A percentile compares a stretch with the other conserved stretches of the same genome.
Conservation (phyloP, 1,140 invertebrate species). For the Drosophila nannoptera region DNA sequence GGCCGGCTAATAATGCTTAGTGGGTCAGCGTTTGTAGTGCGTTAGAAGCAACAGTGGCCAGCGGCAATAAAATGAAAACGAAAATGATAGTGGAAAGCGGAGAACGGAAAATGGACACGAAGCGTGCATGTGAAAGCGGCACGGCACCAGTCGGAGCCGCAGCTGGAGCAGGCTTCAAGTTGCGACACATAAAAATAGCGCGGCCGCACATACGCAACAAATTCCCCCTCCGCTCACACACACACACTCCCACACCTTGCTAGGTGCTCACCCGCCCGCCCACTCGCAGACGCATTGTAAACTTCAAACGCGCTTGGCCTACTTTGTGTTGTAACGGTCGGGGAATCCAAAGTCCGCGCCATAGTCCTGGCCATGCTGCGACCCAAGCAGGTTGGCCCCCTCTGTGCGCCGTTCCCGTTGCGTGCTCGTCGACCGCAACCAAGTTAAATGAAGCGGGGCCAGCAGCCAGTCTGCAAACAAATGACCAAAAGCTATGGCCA, state of each 20-base stretch:
- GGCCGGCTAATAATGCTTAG: slow-evolving; percentile 73
- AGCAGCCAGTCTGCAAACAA: slow-evolving; percentile 34
- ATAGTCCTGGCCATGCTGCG: slow-evolving; percentile 25
- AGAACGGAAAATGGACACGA: background rate
- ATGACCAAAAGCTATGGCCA: slow-evolving; percentile 42
- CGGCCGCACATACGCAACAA: slow-evolving; percentile 13
- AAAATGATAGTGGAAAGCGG: slow-evolving; percentile 12
- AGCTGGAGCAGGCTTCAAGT: slow-evolving; percentile 49
- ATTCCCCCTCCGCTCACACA: slow-evolving; percentile 2
- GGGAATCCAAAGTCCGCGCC: slow-evolving; percentile 55
- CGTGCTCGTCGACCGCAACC: slow-evolving; percentile 51
- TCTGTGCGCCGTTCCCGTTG: slow-evolving; percentile 1
- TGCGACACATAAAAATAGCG: slow-evolving; percentile 66
- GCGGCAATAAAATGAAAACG: slow-evolving; percentile 40
- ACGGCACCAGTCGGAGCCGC: slow-evolving; percentile 35
- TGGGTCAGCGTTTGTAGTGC: slow-evolving; percentile 73
- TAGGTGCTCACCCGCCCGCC: background rate
- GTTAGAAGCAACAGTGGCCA: slow-evolving; percentile 73
- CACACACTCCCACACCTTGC: background rate
- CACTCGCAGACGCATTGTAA: slow-evolving; percentile 50
- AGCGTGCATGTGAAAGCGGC: slow-evolving; percentile 13
- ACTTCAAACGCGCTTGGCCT: slow-evolving; percentile 77
- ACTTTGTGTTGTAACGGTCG: slow-evolving; percentile 64
- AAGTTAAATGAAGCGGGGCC: slow-evolving; percentile 66
- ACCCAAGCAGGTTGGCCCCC: background rate